Evolutionary conservation across 2,888 invertebrate species (phyloP), one percentile per base, ranked within the genome.

Genomic region (Lepeophtheirus nordmannii): DNA sequence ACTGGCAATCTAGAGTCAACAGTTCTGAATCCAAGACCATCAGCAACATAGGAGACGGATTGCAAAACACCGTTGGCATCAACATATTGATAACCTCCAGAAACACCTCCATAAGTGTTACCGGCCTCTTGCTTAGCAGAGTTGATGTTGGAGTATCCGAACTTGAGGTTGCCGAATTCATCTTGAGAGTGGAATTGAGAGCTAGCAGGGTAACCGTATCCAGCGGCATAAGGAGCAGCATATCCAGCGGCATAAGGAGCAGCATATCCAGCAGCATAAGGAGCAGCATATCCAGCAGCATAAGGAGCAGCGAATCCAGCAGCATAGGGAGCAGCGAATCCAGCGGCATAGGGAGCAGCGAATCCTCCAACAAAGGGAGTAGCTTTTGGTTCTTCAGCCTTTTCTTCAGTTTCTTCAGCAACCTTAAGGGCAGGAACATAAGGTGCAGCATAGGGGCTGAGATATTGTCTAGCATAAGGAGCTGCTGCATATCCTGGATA

Each of bases 111-210:
- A 53, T 63, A 63, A 17, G 63, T 38, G 22, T 63, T 63, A 1
- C 63, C 63, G 17, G 8, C n/a, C 53, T 63, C 63, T 7, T 46
- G 53, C 37, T 63, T 63, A 9, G 22, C 37, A 10, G 63, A 63
- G 63, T 63, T 63, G 37, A 63, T 63, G 63, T 63, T 63, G 53
- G 63, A 46, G 53, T 63, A 63, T 46, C 63, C 63, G 63, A 46
- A 56, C 14, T 63, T 22, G 23, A 63, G n/a, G 56, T 63, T 63
- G 1, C 63, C 63, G 53, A 63, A 63, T 53, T 63, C 63, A 37
- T 63, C 63, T 53, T 63, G 63, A 56, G 63, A 41, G 14, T 63
- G 63, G 63, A 53, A 63, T 30, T 63, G 63, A 12, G 53, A 53
- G 53, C 46, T 20, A n/a, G 56, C 37, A 30, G 53, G 53, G 8